Evolutionary conservation across 1,140 invertebrate species (phyloP).

Genomic region (Amyelois transitella): DNA sequence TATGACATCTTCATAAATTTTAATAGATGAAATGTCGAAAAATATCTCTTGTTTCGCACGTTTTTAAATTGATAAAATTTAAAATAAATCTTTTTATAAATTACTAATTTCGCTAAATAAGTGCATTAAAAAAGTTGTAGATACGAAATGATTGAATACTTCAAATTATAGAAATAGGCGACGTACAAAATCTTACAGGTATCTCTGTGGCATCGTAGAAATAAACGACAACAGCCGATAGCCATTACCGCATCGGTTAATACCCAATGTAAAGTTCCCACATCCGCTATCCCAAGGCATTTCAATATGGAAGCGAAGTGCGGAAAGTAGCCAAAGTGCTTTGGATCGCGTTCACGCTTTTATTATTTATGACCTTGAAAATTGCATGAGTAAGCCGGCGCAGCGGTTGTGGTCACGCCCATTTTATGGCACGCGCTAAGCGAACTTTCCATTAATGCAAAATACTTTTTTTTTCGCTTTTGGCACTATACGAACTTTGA

Average conservation of each 20-base stretch:
- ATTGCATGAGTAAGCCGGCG: slow-evolving; percentile 68
- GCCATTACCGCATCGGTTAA: not conserved
- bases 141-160: too few species aligned
- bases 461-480: slow-evolving; percentile 50
- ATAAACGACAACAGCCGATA: not conserved
- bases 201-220: too few species aligned
- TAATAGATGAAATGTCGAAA: too few species aligned
- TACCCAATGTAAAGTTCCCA: not conserved
- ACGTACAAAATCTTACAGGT: too few species aligned
- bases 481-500: slow-evolving; percentile 28
- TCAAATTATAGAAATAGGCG: too few species aligned
- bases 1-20: too few species aligned
- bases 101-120: too few species aligned
- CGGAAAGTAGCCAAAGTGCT: slow-evolving; percentile 62
- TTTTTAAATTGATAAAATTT: too few species aligned
- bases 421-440: slow-evolving; percentile 64
- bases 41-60: too few species aligned
- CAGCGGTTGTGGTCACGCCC: slow-evolving; percentile 67
- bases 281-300: slow-evolving; percentile 34
- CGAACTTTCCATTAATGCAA: slow-evolving; percentile 57
- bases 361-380: slow-evolving; percentile 73
- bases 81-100: too few species aligned
- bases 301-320: slow-evolving; percentile 52
- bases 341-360: slow-evolving; percentile 66
- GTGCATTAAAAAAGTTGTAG: too few species aligned